phyloP scores from a whole-genome alignment of 2,797 vertebrate species.

The Hephaestus fuliginosus region DNA sequence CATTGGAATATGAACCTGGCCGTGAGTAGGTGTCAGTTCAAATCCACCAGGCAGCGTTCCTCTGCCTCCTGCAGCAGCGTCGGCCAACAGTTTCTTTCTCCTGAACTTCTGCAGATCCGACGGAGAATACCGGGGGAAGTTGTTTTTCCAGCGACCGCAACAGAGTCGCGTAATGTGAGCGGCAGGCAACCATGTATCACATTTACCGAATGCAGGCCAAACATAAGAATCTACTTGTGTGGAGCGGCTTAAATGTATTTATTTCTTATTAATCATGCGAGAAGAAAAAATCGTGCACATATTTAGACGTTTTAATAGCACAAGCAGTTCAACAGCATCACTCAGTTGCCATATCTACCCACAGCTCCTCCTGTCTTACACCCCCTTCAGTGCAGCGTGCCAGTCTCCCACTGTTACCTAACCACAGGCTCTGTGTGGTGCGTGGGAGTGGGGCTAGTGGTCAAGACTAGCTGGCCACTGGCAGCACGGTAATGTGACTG shows the following conservation, averaged over 20 bases:
- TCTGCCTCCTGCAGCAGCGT: constrained; percentile 50
- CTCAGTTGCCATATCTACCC: constrained; percentile 71
- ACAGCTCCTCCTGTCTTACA: constrained; percentile 77
- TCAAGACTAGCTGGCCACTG: constrained; percentile 81
- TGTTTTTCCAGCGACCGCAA: neutral
- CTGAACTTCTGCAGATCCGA: constrained; percentile 42
- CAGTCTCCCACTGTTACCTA: constrained; percentile 82
- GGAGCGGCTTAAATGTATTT: neutral
- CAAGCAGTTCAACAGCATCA: constrained; percentile 45
- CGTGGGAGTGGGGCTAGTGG: constrained; percentile 81
- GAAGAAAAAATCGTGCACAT: neutral
- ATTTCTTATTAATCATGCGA: neutral
- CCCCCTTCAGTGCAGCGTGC: constrained; percentile 71
- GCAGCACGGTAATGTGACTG: constrained; percentile 64
- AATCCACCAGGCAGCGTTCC: constrained; percentile 67
- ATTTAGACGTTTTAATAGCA: constrained; percentile 45
- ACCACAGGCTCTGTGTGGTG: constrained; percentile 72
- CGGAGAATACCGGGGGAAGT: constrained; percentile 22
- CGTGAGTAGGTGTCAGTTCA: constrained; percentile 82
- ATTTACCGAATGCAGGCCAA: neutral
- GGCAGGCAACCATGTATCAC: neutral
- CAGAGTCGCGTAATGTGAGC: neutral
- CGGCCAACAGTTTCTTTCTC: constrained; percentile 46
- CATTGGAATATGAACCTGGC: constrained; percentile 82
- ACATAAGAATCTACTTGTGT: neutral